phyloP scores from a whole-genome alignment of 2,113 vertebrate species.

The Tonatia bakeri region DNA sequence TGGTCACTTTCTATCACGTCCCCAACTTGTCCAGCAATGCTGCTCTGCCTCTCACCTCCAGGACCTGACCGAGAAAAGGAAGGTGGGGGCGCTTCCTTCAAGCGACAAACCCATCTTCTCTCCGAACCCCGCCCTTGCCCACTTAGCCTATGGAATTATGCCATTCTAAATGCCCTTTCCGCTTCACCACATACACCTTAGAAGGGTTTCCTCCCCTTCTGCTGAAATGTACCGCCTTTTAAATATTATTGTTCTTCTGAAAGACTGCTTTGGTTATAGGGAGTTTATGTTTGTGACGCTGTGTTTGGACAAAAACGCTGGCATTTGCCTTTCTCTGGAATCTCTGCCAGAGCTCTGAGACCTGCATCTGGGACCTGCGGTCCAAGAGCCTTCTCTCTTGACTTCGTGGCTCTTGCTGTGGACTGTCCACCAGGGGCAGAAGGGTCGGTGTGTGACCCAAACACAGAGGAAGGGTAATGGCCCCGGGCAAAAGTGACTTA shows the following conservation, averaged over 20 bases:
- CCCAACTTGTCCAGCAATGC: accelerated
- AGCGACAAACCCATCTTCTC: background rate
- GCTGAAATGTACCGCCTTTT: background rate
- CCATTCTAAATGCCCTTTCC: background rate
- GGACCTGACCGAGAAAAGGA: background rate
- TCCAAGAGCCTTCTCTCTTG: background rate
- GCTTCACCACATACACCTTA: background rate
- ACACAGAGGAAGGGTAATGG: background rate
- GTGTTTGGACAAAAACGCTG: background rate
- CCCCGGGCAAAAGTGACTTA: background rate
- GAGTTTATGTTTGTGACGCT: background rate
- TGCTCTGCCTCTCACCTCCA: background rate
- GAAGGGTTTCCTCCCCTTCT: background rate
- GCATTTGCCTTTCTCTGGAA: background rate
- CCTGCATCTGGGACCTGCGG: no score
- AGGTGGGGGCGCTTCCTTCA: background rate
- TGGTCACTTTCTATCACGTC: accelerated
- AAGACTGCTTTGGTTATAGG: background rate
- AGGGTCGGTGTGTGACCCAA: background rate
- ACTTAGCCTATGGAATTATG: background rate
- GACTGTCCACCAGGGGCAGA: background rate
- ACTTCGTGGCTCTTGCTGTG: background rate
- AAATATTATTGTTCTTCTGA: background rate
- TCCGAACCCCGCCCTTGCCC: background rate
- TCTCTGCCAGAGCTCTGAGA: background rate